Evolutionary conservation across 2,888 invertebrate genomes (phyloP), one percentile per base, ranked within the genome.

Genomic region (Lypha dubia): DNA sequence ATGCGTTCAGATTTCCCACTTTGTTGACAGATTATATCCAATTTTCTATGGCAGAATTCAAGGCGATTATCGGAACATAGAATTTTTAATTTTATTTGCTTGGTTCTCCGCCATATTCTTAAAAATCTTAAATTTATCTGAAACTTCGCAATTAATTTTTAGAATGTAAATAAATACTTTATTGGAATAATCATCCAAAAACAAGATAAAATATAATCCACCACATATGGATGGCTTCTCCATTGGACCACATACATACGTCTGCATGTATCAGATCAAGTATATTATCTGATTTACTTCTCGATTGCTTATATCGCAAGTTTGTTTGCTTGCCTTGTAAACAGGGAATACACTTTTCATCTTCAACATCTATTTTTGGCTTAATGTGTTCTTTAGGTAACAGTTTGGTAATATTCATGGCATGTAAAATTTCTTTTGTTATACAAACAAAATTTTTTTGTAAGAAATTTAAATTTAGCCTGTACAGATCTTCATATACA

Each of bases 201-300:
- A 73, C 13, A 5, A 51, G 32, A 79, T 9, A 65, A 65, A 68
- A 28, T 80, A 74, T 32, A n/a, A 17, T 0, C 51, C 65, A 35
- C 80, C 74, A 28, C 73, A 73, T 11, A 74, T 73, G 1, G 46
- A 79, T 22, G 41, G 0, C 2, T 15, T 6, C 9, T 73, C 65
- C 63, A 79, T 79, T 8, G 53, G 71, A 20, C 79, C 79, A 56
- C 63, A 79, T 32, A 79, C 73, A n/a, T n/a, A n/a, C n/a, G 46
- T 73, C 70, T 8, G 60, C 24, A 44, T 77, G 60, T 60, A 77
- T n/a, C 24, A 68, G 11, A 5, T 68, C 68, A 20, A 75, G 28
- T 3, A 75, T 11, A 22, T 11, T 20, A 15, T 13, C 15, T 56
- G 75, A 15, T 44, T 44, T 71, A 15, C n/a, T 60, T 3, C 22